Conservation (phyloP, 2,113 vertebrate species). For the Excalfactoria chinensis region DNA sequence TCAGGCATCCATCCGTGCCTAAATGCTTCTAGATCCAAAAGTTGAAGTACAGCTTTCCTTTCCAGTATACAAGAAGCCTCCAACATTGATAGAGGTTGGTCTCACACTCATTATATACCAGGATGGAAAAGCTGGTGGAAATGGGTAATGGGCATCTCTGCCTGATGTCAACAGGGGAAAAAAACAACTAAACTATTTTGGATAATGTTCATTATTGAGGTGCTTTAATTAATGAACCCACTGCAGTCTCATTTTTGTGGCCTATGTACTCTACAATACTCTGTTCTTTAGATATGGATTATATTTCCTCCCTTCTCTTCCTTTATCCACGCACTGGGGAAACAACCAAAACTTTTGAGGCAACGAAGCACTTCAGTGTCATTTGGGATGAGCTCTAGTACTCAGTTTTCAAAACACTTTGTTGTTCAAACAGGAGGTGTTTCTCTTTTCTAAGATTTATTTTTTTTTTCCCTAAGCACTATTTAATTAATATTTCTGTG, state of each 20-base stretch:
- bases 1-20: accelerated
- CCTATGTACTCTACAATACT: neutral
- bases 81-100: neutral
- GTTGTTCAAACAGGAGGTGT: neutral
- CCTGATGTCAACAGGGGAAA: neutral
- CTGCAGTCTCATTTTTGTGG: neutral
- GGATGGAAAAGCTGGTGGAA: neutral
- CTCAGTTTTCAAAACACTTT: neutral
- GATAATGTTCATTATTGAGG: neutral
- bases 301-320: neutral
- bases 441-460: neutral
- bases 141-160: neutral
- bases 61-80: neutral
- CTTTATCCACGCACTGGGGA: accelerated
- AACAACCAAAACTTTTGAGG: neutral
- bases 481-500: neutral
- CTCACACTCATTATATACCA: accelerated
- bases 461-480: neutral
- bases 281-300: neutral
- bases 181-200: neutral
- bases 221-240: neutral
- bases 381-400: neutral
- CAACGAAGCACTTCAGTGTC: neutral
- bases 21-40: neutral
- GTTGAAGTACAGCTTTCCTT: neutral